These are phyloP conservation scores for Stegana nigrithorax DNA, from an alignment of 2,888 invertebrate species.

Conservation along the genomic window DNA sequence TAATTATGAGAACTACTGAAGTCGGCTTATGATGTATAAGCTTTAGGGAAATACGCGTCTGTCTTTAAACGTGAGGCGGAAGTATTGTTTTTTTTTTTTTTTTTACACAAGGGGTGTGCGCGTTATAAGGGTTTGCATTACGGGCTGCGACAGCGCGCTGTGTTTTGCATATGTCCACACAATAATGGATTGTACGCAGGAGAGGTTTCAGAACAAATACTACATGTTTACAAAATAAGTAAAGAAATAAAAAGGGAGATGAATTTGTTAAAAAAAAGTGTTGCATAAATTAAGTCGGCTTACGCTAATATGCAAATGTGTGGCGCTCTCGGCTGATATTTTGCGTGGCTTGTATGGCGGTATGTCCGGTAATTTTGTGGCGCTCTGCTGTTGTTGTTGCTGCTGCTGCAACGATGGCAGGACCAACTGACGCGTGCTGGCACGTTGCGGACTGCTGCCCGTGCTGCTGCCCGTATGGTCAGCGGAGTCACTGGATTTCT, in stretches of 20 bases:
- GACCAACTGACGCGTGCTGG: constrained; percentile 39
- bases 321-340: constrained; percentile 71
- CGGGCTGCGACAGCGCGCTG: no score
- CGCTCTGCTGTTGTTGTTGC: constrained; percentile 30
- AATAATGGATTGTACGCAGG: constrained; percentile 3
- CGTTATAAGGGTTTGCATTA: no score
- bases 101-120: no score
- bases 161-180: constrained; percentile 1
- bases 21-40: no score
- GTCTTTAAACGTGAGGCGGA: no score
- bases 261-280: background rate
- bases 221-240: background rate
- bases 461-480: constrained; percentile 63
- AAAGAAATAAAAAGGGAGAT: constrained; percentile 2
- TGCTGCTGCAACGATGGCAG: constrained; percentile 30
- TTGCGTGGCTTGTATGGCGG: constrained; percentile 72
- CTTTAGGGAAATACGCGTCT: no score
- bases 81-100: no score
- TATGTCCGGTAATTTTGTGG: constrained; percentile 68
- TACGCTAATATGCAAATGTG: constrained; percentile 66
- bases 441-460: constrained; percentile 63
- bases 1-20: no score
- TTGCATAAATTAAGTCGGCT: constrained; percentile 35
- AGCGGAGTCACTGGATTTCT: constrained; percentile 64
- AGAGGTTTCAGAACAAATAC: no score